A percentile compares a stretch with the other conserved stretches of the same genome.
Evolutionary conservation across 2,888 invertebrate species (phyloP).

Genomic region (Chaitophorus viminalis): DNA sequence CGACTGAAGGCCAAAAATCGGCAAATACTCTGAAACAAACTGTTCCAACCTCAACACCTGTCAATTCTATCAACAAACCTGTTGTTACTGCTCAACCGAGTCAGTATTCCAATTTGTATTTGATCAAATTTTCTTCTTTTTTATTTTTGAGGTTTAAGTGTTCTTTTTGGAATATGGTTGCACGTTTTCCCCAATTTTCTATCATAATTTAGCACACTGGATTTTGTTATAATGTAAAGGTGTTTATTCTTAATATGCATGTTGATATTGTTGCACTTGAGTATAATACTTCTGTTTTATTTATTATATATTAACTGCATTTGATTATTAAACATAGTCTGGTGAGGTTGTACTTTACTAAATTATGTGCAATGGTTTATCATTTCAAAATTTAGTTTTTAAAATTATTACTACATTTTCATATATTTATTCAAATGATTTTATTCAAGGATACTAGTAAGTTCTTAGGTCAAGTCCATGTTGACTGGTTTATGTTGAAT

Average conservation of each 20-base stretch:
- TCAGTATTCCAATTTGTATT: slow-evolving; percentile 48
- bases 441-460: no score
- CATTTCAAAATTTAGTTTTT: not conserved
- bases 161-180: slow-evolving; percentile 44
- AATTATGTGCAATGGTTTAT: not conserved
- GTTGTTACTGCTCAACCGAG: slow-evolving; percentile 54
- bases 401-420: not conserved
- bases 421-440: not conserved
- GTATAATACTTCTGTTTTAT: not conserved
- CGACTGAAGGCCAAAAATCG: slow-evolving; percentile 56
- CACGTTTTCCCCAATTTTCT: slow-evolving; percentile 14
- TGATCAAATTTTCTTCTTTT: not conserved
- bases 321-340: not conserved
- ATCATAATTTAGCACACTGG: not conserved
- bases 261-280: no score
- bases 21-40: slow-evolving; percentile 56
- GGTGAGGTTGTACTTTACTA: not conserved
- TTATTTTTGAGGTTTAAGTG: slow-evolving; percentile 16
- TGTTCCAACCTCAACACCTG: slow-evolving; percentile 42
- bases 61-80: slow-evolving; percentile 60
- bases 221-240: not conserved
- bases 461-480: no score
- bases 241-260: slow-evolving; percentile 20
- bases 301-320: slow-evolving; percentile 6
- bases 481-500: no score